These are phyloP conservation scores for Tragulus kanchil DNA, from an alignment of 2,113 vertebrate genomes.

Conservation along the genomic window DNA sequence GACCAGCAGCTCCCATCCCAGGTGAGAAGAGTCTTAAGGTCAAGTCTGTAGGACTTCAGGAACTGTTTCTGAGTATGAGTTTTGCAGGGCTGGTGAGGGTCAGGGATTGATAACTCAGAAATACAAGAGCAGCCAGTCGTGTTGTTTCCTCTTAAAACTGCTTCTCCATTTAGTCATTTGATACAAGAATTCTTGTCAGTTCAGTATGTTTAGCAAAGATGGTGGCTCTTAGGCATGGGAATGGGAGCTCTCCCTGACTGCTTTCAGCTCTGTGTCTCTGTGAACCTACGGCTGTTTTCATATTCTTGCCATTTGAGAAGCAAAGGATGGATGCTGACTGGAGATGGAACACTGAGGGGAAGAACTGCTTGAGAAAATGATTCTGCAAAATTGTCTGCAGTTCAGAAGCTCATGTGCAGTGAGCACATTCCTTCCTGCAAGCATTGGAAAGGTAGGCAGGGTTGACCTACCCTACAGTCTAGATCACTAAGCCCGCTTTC, in stretches of 20 bases:
- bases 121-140: accelerated
- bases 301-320: neutral
- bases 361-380: neutral
- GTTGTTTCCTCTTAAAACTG: neutral
- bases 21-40: neutral
- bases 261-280: neutral
- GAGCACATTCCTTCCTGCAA: accelerated
- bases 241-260: neutral
- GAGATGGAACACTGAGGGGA: accelerated
- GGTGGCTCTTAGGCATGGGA: neutral
- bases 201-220: neutral
- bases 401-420: accelerated
- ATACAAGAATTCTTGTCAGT: neutral
- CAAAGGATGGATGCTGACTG: neutral
- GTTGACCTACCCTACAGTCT: too few relatives aligned
- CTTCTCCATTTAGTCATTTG: neutral
- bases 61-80: neutral
- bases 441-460: too few relatives aligned
- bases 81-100: neutral
- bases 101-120: neutral
- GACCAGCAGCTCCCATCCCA: neutral
- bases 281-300: neutral
- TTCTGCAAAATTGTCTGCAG: neutral
- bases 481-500: neutral
- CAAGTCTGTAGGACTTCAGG: neutral